A percentile compares a stretch with the other conserved stretches of the same genome.
These are phyloP conservation scores for Polypedilum vanderplanki DNA, from an alignment of 1,140 invertebrate genomes.

Conservation along the genomic window DNA sequence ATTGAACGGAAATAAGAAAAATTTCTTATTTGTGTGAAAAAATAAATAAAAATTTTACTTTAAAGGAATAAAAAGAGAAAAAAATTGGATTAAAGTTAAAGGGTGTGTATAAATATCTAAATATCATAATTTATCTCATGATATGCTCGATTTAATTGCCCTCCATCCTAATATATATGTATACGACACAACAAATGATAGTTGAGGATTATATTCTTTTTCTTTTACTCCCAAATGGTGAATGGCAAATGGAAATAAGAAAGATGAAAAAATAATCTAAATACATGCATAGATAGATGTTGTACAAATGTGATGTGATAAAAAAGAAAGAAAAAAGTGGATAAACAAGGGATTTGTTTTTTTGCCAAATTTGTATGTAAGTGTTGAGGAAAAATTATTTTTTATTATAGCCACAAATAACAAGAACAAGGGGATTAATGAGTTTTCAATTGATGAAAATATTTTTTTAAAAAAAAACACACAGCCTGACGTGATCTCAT, in stretches of 20 bases:
- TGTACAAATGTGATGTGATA: neutral
- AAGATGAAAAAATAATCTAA: neutral
- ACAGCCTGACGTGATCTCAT: too few relatives aligned
- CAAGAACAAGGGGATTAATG: neutral
- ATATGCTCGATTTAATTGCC: neutral
- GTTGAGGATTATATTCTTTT: neutral
- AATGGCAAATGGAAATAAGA: constrained; percentile 9
- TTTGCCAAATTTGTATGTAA: neutral
- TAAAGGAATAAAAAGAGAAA: neutral
- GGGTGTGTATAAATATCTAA: neutral
- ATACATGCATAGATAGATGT: neutral
- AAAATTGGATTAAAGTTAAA: neutral
- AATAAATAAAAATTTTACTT: neutral
- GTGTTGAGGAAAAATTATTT: too few relatives aligned
- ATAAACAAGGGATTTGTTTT: constrained; percentile 21
- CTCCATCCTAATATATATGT: neutral
- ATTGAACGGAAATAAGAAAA: neutral
- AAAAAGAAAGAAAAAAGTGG: constrained; percentile 21
- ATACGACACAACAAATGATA: neutral
- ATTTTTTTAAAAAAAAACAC: too few relatives aligned
- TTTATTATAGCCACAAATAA: neutral
- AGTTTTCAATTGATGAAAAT: constrained; percentile 23
- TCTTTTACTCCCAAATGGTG: neutral
- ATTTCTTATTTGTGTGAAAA: neutral
- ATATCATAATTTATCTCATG: neutral